Evolutionary conservation across 2,113 vertebrate species (phyloP).

Genomic region (Leptobrachium ailaonicum): DNA sequence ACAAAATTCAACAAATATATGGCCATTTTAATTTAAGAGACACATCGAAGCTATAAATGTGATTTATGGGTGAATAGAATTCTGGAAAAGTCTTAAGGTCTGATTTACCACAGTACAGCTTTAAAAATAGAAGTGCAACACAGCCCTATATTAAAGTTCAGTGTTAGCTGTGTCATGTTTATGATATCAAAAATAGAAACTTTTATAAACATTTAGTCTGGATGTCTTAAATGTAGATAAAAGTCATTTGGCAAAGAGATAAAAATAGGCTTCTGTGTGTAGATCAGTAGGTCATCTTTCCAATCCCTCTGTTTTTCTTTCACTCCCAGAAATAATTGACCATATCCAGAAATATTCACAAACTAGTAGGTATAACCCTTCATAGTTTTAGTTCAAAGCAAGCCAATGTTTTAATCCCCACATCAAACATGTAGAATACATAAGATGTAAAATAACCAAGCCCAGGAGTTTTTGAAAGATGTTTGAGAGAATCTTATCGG

Average conservation of each 20-base stretch:
- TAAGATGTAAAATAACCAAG: conserved; percentile 8
- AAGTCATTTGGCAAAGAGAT: conserved; percentile 29
- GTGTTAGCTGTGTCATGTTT: conserved; percentile 49
- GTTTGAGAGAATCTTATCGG: conserved; percentile 7
- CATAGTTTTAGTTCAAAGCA: conserved; percentile 38
- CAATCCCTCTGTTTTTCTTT: not conserved
- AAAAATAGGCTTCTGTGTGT: conserved; percentile 43
- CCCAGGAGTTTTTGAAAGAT: conserved; percentile 19
- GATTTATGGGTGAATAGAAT: no score
- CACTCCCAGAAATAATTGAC: conserved; percentile 23
- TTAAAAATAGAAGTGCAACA: conserved; percentile 46
- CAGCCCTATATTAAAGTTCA: conserved; percentile 36
- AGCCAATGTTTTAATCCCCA: conserved; percentile 11
- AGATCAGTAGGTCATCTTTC: conserved; percentile 19
- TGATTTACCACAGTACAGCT: not conserved
- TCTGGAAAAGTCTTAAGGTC: no score
- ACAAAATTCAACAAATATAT: no score
- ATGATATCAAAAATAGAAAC: conserved; percentile 20
- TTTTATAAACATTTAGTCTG: conserved; percentile 52
- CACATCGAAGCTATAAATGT: no score
- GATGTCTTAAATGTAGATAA: conserved; percentile 9
- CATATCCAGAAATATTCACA: conserved; percentile 20
- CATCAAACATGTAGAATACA: not conserved
- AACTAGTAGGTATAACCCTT: conserved; percentile 15
- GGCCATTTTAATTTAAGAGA: no score